phyloP scores from a whole-genome alignment of 2,797 vertebrate species.

The Semaprochilodus insignis region DNA sequence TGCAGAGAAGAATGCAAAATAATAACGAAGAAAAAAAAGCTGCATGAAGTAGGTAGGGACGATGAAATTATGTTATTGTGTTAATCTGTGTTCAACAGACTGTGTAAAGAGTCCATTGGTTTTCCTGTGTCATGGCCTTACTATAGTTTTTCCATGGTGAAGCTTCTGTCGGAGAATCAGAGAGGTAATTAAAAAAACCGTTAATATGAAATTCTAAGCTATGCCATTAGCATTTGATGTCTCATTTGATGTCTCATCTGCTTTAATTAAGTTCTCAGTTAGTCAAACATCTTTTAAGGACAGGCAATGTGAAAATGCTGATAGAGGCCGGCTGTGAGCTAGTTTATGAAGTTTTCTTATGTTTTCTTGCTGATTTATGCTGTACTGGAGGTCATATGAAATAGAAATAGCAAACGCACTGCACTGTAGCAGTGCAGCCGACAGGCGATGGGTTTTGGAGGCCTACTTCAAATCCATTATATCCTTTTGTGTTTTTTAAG shows the following conservation, averaged over 20 bases:
- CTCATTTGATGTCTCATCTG: background rate
- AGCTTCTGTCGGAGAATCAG: background rate
- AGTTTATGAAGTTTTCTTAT: too few species aligned
- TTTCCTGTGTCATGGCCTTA: background rate
- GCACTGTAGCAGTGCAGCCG: too few species aligned
- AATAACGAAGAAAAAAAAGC: too few species aligned
- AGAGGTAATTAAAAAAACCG: background rate
- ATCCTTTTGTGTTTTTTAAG: too few species aligned
- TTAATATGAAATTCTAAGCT: background rate
- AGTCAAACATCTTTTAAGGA: constrained; percentile 34
- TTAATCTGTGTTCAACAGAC: background rate
- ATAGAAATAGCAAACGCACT: too few species aligned
- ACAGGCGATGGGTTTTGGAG: too few species aligned
- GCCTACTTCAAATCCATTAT: too few species aligned
- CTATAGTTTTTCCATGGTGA: background rate
- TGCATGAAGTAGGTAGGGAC: too few species aligned
- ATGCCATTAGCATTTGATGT: background rate
- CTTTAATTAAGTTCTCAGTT: constrained; percentile 13
- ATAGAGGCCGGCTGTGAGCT: background rate
- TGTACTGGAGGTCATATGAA: too few species aligned
- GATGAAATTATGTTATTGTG: too few species aligned
- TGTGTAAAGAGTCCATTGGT: background rate
- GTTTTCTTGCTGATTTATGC: too few species aligned
- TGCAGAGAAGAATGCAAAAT: too few species aligned
- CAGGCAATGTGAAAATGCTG: background rate